These are phyloP conservation scores for Grallaria varia DNA, from an alignment of 2,113 vertebrate species.

Conservation along the genomic window DNA sequence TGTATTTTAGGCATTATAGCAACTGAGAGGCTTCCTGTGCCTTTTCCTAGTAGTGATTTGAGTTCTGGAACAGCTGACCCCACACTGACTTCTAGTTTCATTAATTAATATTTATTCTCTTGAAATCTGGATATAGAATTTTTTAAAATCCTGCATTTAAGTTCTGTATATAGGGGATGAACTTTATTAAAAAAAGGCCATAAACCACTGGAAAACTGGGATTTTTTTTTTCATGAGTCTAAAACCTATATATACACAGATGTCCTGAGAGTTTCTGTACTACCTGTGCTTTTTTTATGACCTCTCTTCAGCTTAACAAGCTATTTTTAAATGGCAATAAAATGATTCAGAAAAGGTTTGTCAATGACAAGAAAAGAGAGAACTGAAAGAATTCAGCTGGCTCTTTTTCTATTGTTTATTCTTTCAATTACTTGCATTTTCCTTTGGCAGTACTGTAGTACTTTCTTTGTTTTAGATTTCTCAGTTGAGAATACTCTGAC, in stretches of 20 bases:
- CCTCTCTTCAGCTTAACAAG: background rate
- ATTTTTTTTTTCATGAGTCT: background rate
- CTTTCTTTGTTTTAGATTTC: background rate
- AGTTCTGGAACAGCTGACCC: background rate
- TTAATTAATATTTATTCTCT: background rate
- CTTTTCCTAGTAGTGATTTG: background rate
- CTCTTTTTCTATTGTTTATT: background rate
- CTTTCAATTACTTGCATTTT: background rate
- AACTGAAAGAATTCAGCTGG: background rate
- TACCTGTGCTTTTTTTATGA: background rate
- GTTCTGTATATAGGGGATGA: background rate
- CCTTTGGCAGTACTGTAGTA: background rate
- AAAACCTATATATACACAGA: background rate
- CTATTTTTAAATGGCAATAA: background rate
- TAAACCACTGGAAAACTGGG: background rate
- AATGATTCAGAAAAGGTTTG: background rate
- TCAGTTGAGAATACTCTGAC: background rate
- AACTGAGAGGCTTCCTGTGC: background rate
- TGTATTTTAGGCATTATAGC: background rate
- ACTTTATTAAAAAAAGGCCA: background rate
- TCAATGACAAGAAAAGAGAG: background rate
- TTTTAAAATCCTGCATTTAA: background rate
- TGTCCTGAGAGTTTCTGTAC: background rate
- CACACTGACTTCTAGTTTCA: background rate
- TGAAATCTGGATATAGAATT: background rate